Percentiles rank a stretch among this genome's conserved stretches.
phyloP scores from a whole-genome alignment of 2,888 invertebrate species.

The Hydriomena furcata region DNA sequence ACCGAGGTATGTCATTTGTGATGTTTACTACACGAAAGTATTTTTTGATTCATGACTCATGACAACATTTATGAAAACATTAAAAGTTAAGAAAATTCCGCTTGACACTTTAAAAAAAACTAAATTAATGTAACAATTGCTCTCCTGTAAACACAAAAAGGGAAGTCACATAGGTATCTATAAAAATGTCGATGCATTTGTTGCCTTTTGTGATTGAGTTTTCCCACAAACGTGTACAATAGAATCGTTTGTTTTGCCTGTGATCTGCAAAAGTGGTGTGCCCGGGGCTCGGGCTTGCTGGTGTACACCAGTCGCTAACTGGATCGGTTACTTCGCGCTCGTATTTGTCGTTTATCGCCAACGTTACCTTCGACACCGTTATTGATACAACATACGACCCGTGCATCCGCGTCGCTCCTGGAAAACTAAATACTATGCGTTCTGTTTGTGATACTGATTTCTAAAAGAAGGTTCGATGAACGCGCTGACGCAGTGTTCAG shows the following conservation, averaged over 20 bases:
- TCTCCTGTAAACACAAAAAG: constrained; percentile 31
- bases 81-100: too few species aligned
- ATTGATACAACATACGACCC: constrained; percentile 48
- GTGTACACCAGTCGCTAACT: constrained; percentile 56
- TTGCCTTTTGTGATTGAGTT: constrained; percentile 66
- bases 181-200: constrained; percentile 53
- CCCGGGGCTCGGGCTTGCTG: constrained; percentile 42
- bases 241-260: constrained; percentile 68
- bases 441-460: constrained; percentile 36
- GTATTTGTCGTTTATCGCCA: constrained; percentile 50
- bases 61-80: too few species aligned
- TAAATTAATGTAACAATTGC: constrained; percentile 31
- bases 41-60: too few species aligned
- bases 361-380: constrained; percentile 42
- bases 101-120: too few species aligned
- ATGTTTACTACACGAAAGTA: too few species aligned
- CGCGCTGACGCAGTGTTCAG: constrained; percentile 50
- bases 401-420: constrained; percentile 17
- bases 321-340: constrained; percentile 59
- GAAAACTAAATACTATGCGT: constrained; percentile 30
- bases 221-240: constrained; percentile 76
- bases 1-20: neutral
- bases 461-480: constrained; percentile 62
- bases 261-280: constrained; percentile 56
- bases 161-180: constrained; percentile 33